Percentiles rank a stretch among this genome's conserved stretches.
These are phyloP conservation scores for Synergus japonicus DNA, from an alignment of 2,888 invertebrate genomes.

Conservation along the genomic window DNA sequence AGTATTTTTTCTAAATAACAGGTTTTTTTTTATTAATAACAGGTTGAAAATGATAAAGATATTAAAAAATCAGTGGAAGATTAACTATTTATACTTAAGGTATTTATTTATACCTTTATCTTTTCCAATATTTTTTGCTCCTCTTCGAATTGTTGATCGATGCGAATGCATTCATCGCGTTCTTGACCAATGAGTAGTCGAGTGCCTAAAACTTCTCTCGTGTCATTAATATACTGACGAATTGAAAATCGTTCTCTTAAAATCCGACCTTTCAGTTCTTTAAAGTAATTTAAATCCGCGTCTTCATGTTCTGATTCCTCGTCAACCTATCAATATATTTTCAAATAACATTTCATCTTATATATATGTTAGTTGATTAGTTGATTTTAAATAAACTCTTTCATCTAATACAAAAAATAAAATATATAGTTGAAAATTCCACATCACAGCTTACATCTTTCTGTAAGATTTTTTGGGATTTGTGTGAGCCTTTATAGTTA, in stretches of 20 bases:
- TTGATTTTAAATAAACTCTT: too few relatives aligned
- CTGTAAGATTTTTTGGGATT: constrained; percentile 79
- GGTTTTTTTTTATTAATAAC: constrained; percentile 19
- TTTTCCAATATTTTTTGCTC: constrained; percentile 79
- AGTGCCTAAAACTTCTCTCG: constrained; percentile 78
- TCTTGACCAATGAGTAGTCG: constrained; percentile 79
- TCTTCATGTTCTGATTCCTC: constrained; percentile 73
- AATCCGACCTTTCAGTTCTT: constrained; percentile 82
- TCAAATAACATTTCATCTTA: not conserved
- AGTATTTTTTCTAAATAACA: constrained; percentile 68
- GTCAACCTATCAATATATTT: constrained; percentile 56
- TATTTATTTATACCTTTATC: constrained; percentile 69
- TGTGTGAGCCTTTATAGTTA: constrained; percentile 57
- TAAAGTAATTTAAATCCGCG: constrained; percentile 83
- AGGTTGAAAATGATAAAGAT: not conserved
- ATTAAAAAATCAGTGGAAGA: too few relatives aligned
- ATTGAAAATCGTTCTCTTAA: constrained; percentile 81
- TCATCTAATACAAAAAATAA: not conserved
- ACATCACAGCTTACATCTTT: constrained; percentile 76
- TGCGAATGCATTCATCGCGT: constrained; percentile 79
- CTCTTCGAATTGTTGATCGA: constrained; percentile 79
- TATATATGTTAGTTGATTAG: not conserved
- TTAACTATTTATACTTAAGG: too few relatives aligned
- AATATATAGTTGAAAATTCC: too few relatives aligned
- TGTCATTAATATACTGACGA: constrained; percentile 80